phyloP scores from a whole-genome alignment of 2,113 vertebrate species.

The Prolemur simus region DNA sequence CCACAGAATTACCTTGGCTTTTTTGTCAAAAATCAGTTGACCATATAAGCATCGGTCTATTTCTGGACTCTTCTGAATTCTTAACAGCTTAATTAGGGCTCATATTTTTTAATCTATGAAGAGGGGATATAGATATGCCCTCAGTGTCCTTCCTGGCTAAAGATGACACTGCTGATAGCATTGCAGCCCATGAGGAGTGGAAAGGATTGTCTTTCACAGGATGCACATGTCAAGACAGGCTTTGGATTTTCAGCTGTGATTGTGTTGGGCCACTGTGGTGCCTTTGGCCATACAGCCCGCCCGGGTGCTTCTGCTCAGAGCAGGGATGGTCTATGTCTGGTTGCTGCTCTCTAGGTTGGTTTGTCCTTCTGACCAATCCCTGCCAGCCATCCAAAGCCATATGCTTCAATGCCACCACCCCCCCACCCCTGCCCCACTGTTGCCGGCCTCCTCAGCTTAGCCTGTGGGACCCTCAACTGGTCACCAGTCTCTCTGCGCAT shows the following conservation, averaged over 20 bases:
- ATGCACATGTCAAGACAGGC: background rate
- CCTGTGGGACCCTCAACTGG: background rate
- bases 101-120: background rate
- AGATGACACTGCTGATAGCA: background rate
- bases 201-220: background rate
- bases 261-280: accelerated
- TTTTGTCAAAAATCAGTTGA: conserved; percentile 12
- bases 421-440: accelerated
- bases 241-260: background rate
- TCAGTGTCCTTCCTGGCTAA: background rate
- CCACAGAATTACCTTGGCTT: background rate
- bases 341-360: background rate
- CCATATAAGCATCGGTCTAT: background rate
- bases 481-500: background rate
- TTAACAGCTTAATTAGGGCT: background rate
- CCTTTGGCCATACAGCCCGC: background rate
- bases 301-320: background rate
- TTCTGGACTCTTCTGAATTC: background rate
- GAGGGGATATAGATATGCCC: background rate
- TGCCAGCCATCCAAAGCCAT: background rate
- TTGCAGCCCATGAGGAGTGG: background rate
- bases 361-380: background rate
- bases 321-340: background rate
- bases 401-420: background rate
- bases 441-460: background rate